Conservation (phyloP, 1,140 invertebrate species). For the Schlechtendalia chinensis region DNA sequence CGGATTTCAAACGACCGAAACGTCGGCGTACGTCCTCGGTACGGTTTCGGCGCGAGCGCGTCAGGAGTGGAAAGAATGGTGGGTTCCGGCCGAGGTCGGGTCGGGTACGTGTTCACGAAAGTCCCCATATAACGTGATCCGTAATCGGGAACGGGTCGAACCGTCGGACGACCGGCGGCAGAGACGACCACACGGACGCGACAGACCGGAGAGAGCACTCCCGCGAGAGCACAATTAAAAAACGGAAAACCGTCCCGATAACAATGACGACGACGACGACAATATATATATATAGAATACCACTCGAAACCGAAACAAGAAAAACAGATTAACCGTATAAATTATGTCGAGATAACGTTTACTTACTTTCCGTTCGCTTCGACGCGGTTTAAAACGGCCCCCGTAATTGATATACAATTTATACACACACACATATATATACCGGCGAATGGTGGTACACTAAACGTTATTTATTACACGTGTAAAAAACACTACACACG, state of each 20-base stretch:
- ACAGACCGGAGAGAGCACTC: background rate
- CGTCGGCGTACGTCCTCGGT: background rate
- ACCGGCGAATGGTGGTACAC: no score
- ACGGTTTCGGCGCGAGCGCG: no score
- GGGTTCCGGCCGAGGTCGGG: no score
- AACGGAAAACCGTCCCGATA: background rate
- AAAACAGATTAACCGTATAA: conserved; percentile 39
- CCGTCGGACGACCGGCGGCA: background rate
- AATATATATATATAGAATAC: background rate
- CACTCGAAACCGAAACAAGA: conserved; percentile 2
- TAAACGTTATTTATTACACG: no score
- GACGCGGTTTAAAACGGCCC: background rate
- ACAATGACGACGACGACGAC: background rate
- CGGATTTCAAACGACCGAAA: no score
- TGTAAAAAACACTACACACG: no score
- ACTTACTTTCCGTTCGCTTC: background rate
- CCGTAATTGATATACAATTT: no score
- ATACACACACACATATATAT: no score
- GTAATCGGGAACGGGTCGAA: conserved; percentile 34
- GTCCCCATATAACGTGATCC: conserved; percentile 38
- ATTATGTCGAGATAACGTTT: background rate
- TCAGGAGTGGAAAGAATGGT: background rate
- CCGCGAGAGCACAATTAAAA: background rate
- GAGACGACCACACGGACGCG: background rate
- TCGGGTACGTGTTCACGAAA: background rate